Conservation (phyloP, 2,113 vertebrate species). For the Datnioides undecimradiatus region DNA sequence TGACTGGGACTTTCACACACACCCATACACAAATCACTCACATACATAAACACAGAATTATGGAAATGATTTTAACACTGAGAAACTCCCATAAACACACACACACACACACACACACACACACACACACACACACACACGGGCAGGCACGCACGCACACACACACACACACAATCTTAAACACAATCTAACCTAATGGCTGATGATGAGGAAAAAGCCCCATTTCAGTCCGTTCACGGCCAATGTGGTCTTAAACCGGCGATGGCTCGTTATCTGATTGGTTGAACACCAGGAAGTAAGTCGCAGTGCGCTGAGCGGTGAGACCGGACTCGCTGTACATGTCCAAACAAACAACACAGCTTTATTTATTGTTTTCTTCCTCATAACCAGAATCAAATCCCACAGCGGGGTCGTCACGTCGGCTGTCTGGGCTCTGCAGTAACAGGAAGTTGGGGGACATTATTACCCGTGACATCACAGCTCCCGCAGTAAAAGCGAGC, state of each 20-base stretch:
- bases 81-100: conserved; percentile 21
- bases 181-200: conserved; percentile 52
- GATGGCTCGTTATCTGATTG: conserved; percentile 72
- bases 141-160: conserved; percentile 4
- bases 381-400: not conserved
- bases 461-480: conserved; percentile 36
- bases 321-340: not conserved
- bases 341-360: too few species aligned
- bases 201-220: conserved; percentile 51
- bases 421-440: conserved; percentile 8
- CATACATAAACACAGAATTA: conserved; percentile 20
- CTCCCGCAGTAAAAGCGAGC: conserved; percentile 52
- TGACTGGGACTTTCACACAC: not conserved
- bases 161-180: conserved; percentile 48
- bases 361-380: not conserved
- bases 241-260: conserved; percentile 72
- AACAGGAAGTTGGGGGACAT: conserved; percentile 20
- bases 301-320: conserved; percentile 38
- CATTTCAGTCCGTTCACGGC: conserved; percentile 70
- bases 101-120: conserved; percentile 6
- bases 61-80: conserved; percentile 4
- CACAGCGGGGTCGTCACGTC: not conserved
- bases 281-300: conserved; percentile 54
- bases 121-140: conserved; percentile 16
- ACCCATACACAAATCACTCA: not conserved